phyloP scores from a whole-genome alignment of 53 echinoderm and acorn worm genomes.

The Temnopleurus reevesii region DNA sequence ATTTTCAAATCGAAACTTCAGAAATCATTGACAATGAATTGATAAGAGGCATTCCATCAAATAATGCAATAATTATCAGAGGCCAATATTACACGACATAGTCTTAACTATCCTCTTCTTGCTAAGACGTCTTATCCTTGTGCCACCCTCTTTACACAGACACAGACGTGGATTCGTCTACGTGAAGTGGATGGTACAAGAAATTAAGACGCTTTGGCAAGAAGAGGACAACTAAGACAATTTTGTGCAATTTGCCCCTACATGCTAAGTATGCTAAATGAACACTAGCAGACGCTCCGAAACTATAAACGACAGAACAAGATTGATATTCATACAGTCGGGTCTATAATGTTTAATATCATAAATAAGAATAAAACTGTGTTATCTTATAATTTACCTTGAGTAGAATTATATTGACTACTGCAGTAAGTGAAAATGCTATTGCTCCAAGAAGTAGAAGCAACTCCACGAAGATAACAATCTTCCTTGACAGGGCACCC shows the following conservation, averaged over 20 bases:
- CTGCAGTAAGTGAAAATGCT: background rate
- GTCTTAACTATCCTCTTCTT: no score
- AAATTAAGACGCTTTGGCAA: no score
- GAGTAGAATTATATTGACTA: background rate
- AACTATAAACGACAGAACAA: background rate
- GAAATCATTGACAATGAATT: no score
- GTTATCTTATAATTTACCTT: background rate
- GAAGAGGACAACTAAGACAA: background rate
- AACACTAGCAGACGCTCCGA: no score
- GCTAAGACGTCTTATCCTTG: no score
- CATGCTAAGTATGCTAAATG: background rate
- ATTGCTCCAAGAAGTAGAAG: background rate
- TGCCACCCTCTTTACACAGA: no score
- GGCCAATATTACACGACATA: no score
- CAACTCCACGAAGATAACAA: background rate
- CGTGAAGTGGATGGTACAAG: no score
- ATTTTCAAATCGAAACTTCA: no score
- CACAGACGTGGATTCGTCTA: no score
- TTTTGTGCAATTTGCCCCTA: background rate
- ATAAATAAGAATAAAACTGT: background rate
- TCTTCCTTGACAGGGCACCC: background rate
- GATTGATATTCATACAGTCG: background rate
- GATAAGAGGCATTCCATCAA: no score
- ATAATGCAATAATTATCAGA: no score
- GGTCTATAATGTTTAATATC: background rate